A percentile compares a stretch with the other conserved stretches of the same genome.
phyloP scores from a whole-genome alignment of 1,140 invertebrate genomes.

The Drosophila nigrodunni region DNA sequence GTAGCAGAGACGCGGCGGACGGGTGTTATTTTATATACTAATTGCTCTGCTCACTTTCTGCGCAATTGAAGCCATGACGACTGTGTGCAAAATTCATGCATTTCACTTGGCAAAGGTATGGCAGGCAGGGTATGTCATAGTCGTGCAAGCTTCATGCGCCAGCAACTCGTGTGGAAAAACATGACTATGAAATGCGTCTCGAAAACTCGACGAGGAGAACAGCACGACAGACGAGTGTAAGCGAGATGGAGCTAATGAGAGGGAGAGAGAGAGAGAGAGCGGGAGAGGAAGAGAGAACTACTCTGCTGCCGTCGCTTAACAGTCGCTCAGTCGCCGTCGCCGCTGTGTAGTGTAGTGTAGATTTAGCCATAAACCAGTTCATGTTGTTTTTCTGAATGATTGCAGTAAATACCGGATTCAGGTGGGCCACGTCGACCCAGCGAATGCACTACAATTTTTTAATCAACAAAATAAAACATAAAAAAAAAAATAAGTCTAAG shows the following conservation, averaged over 20 bases:
- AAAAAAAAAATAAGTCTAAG: neutral
- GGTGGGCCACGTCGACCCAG: neutral
- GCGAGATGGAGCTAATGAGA: neutral
- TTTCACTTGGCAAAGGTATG: too few species aligned
- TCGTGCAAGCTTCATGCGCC: neutral
- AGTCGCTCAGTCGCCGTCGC: conserved; percentile 13
- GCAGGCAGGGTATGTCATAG: conserved; percentile 37
- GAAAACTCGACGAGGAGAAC: conserved; percentile 2
- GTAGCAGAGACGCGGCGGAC: neutral
- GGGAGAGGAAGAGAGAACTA: neutral
- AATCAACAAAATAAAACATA: neutral
- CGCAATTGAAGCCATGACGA: conserved; percentile 32
- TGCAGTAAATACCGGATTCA: conserved; percentile 13
- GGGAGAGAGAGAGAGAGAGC: neutral
- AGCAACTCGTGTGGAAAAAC: conserved; percentile 58
- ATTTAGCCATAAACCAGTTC: conserved; percentile 41
- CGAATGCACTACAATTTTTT: conserved; percentile 8
- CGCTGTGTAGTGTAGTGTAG: conserved; percentile 9
- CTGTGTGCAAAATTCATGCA: too few species aligned
- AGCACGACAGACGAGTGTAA: too few species aligned
- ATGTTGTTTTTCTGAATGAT: conserved; percentile 40
- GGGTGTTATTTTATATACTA: neutral
- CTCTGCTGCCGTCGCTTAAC: neutral
- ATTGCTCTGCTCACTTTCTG: conserved; percentile 9
- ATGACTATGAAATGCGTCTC: conserved; percentile 59